Base-by-base conservation (phyloP, 2,113 vertebrate species). In the Sylvia atricapilla region DNA sequence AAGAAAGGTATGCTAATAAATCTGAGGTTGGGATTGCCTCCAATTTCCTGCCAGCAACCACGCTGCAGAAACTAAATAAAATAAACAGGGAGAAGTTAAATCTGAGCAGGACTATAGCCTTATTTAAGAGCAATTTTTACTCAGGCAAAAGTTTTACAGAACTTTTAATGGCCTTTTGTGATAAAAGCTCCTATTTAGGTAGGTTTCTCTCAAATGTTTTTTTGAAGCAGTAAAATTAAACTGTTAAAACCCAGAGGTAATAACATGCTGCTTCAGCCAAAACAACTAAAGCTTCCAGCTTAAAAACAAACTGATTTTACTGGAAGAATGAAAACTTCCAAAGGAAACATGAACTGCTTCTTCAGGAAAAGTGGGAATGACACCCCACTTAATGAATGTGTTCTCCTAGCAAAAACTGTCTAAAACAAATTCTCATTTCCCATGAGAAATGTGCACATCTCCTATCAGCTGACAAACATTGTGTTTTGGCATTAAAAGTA, bases 171-270 rank as follows among this genome's bases (percentile, higher is more conserved):
- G 41, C 13, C 7, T 70, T 78, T 78, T 80, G 25, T 93, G 47
- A 69, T 76, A 93, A 95, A 94, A 50, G 28, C 59, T 90, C 39
- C 33, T 15, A 66, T 90, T 94, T 93, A 94, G 21, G 24, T 39
- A 73, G 76, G 12, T 73, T 90, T 76, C 46, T 62, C 23, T 85
- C 23, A 53, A 68, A 85, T 2, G 3, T 46, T 87, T 90, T 78
- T 85, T 64, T 49, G 44, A 81, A 89, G 68, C 56, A 78, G 35
- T 75, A 56, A 75, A 87, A 89, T 79, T 41, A 76, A 93, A 73
- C 41, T 69, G 46, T 63, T 69, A 46, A 92, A 93, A 18, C 30
- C 75, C 39, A 73, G 78, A 83, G 67, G 77, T 60, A 87, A 64
- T 33, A 73, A 35, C 6, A 3, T 35, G 21, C 55, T 30, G 20